These are phyloP conservation scores for Coryphaenoides rupestris DNA, from an alignment of 2,113 vertebrate genomes.

Conservation along the genomic window DNA sequence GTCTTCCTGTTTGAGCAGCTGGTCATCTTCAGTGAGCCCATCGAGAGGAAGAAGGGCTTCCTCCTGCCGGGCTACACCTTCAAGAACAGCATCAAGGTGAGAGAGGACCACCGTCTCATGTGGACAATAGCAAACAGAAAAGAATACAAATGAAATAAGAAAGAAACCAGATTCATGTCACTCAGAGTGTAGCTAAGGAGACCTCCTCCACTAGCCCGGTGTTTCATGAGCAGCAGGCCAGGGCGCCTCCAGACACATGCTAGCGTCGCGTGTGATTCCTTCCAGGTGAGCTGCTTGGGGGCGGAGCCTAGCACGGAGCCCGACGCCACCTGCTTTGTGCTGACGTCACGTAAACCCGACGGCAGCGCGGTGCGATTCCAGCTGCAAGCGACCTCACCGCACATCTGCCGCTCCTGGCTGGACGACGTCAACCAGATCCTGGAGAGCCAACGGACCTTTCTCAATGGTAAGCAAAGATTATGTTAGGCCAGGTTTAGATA, in stretches of 20 bases:
- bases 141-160: neutral
- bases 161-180: no score
- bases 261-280: constrained; percentile 41
- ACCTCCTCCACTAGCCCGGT: constrained; percentile 4
- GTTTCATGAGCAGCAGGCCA: constrained; percentile 39
- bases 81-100: constrained; percentile 89
- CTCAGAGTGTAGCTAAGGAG: no score
- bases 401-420: constrained; percentile 81
- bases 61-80: constrained; percentile 82
- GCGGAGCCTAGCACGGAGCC: constrained; percentile 79
- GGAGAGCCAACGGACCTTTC: constrained; percentile 88
- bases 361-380: constrained; percentile 78
- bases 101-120: neutral
- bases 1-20: constrained; percentile 93
- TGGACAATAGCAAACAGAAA: neutral
- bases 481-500: no score
- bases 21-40: constrained; percentile 87
- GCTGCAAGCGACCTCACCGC: constrained; percentile 73
- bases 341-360: constrained; percentile 85
- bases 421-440: constrained; percentile 84
- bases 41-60: constrained; percentile 85
- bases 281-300: constrained; percentile 87
- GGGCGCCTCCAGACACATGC: constrained; percentile 30
- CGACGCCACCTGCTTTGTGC: constrained; percentile 78
- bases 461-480: constrained; percentile 88